Evolutionary conservation across 1,140 invertebrate genomes (phyloP), one percentile per base, ranked within the genome.

Genomic region (Eriocheir sinensis): DNA sequence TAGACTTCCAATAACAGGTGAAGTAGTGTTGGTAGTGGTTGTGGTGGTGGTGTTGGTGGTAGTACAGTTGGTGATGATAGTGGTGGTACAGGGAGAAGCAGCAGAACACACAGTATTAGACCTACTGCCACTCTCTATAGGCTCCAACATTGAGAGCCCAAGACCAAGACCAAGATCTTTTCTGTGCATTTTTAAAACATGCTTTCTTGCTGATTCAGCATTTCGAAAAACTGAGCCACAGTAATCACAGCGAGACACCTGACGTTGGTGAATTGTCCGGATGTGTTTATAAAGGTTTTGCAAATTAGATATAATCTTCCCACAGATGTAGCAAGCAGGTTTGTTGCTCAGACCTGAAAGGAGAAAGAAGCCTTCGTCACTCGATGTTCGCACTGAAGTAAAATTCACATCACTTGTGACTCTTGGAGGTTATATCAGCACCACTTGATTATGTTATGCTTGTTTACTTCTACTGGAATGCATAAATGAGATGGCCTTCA

Each of bases 261-360:
- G 94, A 89, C 94, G 91, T 86, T 95, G 94, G 91, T 95, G 94
- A 53, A 95, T 95, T 80, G 94, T 95, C 91, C 94, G 90, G 90
- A 95, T 95, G 94, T 95, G 94, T 95, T 95, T 95, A 72, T 95
- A 95, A 53, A 95, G 91, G 48, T 95, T 95, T 95, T 95, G 94
- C 91, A 95, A 79, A 95, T 95, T 95, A 95, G 94, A 95, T 79
- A 95, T 95, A 85, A 95, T 86, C 94, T 95, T 95, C 91, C 94
- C 94, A 92, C 94, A 95, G 94, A 95, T 92, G 94, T 95, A 95
- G 90, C 94, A 95, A 89, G 94, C 94, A 95, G 94, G 94, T 92
- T 95, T 95, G 94, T 95, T 95, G 94, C 81, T 92, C 91, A 92
- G 94, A 95, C 91, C 94, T 95, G 94, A 95, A 95, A 95, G 60